Evolutionary conservation across 2,113 vertebrate species (phyloP).

Genomic region (Donacobius atricapilla): DNA sequence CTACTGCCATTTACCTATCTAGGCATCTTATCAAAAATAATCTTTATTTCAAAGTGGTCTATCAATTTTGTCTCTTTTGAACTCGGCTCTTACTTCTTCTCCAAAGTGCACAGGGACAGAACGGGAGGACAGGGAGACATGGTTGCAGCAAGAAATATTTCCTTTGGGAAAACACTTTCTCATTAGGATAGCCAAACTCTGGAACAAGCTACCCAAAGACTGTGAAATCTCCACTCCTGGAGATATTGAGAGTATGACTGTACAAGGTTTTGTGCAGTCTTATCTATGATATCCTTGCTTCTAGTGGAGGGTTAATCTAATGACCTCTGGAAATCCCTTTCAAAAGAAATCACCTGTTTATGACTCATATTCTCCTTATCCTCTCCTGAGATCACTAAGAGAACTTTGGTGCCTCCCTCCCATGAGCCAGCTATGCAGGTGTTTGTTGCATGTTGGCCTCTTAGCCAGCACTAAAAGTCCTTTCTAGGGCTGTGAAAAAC

Average conservation of each 20-base stretch:
- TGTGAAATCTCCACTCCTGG: not conserved
- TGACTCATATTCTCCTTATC: not conserved
- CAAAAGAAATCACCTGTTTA: not conserved
- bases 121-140: not conserved
- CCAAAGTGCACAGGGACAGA: not conserved
- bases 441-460: not conserved
- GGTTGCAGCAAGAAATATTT: not conserved
- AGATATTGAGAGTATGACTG: not conserved
- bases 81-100: not conserved
- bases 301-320: not conserved
- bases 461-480: not conserved
- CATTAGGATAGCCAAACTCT: not conserved
- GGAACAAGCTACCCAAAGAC: not conserved
- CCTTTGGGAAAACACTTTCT: not conserved
- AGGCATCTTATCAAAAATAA: not conserved
- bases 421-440: not conserved
- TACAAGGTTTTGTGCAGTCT: not conserved
- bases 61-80: not conserved
- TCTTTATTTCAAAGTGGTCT: not conserved
- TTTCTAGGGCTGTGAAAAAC: not conserved
- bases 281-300: not conserved
- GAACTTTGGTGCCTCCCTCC: not conserved
- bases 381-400: not conserved
- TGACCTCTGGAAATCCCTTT: not conserved
- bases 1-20: not conserved